Conservation (phyloP, 1,140 invertebrate species). For the Zaprionus taronus region DNA sequence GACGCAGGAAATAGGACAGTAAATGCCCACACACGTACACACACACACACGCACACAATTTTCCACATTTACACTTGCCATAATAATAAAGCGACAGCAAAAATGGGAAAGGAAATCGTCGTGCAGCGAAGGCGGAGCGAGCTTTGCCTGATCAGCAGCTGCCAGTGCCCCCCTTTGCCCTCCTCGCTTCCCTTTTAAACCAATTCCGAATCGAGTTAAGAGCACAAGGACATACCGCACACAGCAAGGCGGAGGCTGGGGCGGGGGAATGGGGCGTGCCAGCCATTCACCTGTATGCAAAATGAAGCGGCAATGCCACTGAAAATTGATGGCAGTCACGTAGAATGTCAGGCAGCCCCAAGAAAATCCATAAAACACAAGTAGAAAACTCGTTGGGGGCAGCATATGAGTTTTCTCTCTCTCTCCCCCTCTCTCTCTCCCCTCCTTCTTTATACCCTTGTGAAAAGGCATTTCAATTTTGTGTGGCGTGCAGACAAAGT, state of each 20-base stretch:
- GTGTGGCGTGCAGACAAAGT: background rate
- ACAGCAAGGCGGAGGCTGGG: background rate
- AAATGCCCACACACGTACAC: conserved; percentile 39
- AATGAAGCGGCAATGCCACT: conserved; percentile 79
- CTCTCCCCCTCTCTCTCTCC: background rate
- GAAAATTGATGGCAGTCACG: conserved; percentile 83
- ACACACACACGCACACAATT: conserved; percentile 43
- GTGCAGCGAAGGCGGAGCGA: conserved; percentile 28
- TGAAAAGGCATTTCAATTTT: background rate
- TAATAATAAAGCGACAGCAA: conserved; percentile 78
- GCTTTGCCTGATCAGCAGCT: conserved; percentile 70
- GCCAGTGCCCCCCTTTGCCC: background rate
- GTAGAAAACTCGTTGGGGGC: conserved; percentile 47
- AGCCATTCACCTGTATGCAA: conserved; percentile 74
- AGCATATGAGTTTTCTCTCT: conserved; percentile 30
- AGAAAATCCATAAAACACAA: conserved; percentile 69
- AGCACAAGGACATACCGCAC: conserved; percentile 60
- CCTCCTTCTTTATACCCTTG: background rate
- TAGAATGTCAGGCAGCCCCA: conserved; percentile 58
- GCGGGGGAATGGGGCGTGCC: background rate
- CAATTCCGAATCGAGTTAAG: conserved; percentile 81
- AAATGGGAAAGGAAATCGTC: conserved; percentile 26
- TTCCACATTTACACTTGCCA: conserved; percentile 77
- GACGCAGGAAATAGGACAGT: conserved; percentile 58
- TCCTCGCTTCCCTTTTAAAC: conserved; percentile 70